phyloP scores from a whole-genome alignment of 2,888 invertebrate species.

The Drosophila maculinotata region DNA sequence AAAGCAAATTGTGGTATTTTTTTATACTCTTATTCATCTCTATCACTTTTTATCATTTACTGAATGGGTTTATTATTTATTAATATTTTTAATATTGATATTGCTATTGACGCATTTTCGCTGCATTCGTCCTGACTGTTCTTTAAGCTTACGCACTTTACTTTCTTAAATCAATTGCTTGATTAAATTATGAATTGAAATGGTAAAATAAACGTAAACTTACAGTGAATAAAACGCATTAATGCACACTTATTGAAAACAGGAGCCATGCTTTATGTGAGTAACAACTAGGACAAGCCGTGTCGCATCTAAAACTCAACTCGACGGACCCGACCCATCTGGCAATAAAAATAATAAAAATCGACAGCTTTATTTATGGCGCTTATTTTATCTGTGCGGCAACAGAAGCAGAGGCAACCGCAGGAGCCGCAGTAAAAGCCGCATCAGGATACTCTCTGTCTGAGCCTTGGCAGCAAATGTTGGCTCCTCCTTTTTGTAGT shows the following conservation, averaged over 20 bases:
- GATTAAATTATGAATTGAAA: not conserved
- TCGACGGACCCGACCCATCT: slow-evolving; percentile 15
- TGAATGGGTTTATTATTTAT: too few relatives aligned
- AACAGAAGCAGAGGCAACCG: slow-evolving; percentile 1
- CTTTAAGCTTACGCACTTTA: too few relatives aligned
- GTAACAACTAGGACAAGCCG: slow-evolving; percentile 11
- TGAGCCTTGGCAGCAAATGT: slow-evolving; percentile 26
- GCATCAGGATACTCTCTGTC: slow-evolving; percentile 1
- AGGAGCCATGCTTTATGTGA: slow-evolving; percentile 4
- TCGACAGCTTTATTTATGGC: slow-evolving; percentile 56
- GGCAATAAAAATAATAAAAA: slow-evolving; percentile 55
- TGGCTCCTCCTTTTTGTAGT: slow-evolving; percentile 70
- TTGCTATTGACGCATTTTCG: too few relatives aligned
- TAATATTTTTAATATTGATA: too few relatives aligned
- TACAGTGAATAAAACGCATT: slow-evolving; percentile 22
- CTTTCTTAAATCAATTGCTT: not conserved
- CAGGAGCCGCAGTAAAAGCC: slow-evolving; percentile 3
- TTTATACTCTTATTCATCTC: too few relatives aligned
- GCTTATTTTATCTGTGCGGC: slow-evolving; percentile 39
- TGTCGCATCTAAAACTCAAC: slow-evolving; percentile 32
- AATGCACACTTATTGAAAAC: slow-evolving; percentile 29
- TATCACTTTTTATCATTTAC: too few relatives aligned
- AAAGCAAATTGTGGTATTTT: too few relatives aligned
- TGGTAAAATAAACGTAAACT: slow-evolving; percentile 19
- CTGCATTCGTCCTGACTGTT: too few relatives aligned